phyloP scores from a whole-genome alignment of 2,797 vertebrate genomes.

The Fistularia tabacaria region DNA sequence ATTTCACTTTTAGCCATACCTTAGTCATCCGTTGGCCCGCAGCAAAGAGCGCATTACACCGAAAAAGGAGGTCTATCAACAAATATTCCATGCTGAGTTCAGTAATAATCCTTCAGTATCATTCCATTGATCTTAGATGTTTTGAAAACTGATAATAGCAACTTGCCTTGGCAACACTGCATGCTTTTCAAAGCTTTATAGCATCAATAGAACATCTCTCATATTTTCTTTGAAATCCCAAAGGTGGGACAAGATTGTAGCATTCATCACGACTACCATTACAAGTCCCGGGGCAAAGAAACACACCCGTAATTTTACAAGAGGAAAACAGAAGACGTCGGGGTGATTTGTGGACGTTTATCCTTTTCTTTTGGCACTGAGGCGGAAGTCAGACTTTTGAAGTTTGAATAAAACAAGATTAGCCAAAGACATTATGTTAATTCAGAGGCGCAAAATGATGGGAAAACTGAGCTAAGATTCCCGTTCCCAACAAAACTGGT shows the following conservation, averaged over 20 bases:
- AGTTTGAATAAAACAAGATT: constrained; percentile 15
- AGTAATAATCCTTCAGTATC: constrained; percentile 7
- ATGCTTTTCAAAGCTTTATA: constrained; percentile 58
- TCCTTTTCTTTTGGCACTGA: constrained; percentile 45
- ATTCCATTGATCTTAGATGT: constrained; percentile 14
- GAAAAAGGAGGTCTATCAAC: constrained; percentile 17
- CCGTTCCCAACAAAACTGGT: no score
- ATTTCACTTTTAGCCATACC: constrained; percentile 23
- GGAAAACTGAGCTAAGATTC: no score
- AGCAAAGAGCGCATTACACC: constrained; percentile 23
- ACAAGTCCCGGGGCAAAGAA: constrained; percentile 45
- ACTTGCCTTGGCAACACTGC: constrained; percentile 52
- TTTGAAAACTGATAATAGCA: constrained; percentile 27
- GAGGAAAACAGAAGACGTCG: constrained; percentile 59
- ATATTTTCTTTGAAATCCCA: constrained; percentile 65
- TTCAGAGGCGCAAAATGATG: background rate
- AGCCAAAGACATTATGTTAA: constrained; percentile 8
- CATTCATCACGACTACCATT: constrained; percentile 54
- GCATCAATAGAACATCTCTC: constrained; percentile 55
- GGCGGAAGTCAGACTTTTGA: constrained; percentile 34
- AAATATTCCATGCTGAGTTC: constrained; percentile 14
- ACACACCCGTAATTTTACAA: constrained; percentile 59
- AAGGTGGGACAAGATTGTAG: constrained; percentile 45
- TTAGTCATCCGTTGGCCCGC: constrained; percentile 26
- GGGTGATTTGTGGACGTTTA: constrained; percentile 52